Conservation (phyloP, 2,113 vertebrate genomes). For the Haplotaxodon microlepis region DNA sequence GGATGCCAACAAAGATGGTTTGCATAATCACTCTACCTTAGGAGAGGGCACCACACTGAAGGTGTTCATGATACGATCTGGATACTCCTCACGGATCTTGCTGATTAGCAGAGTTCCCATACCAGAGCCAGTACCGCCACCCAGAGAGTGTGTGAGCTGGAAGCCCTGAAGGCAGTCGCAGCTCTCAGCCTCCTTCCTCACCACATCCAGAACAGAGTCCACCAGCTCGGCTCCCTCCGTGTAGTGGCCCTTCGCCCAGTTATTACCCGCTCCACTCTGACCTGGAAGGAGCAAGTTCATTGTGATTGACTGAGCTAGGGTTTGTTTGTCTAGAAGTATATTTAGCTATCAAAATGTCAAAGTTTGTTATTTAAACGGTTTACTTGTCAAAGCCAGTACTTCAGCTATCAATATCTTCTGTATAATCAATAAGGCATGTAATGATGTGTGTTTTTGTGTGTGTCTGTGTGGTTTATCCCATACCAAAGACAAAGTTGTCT, state of each 20-base stretch:
- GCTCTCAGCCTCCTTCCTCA: conserved; percentile 87
- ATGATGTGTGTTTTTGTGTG: background rate
- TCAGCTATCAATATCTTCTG: background rate
- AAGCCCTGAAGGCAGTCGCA: conserved; percentile 90
- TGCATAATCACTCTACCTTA: conserved; percentile 31
- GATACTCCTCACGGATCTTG: conserved; percentile 89
- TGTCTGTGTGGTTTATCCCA: background rate
- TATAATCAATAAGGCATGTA: background rate
- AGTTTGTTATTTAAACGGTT: rapidly evolving
- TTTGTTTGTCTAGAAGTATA: background rate
- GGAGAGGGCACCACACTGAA: conserved; percentile 82
- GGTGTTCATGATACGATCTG: conserved; percentile 90
- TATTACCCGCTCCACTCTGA: conserved; percentile 90
- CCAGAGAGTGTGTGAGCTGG: conserved; percentile 87
- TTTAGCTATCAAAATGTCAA: background rate
- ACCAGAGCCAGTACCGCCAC: conserved; percentile 83
- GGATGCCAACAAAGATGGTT: background rate
- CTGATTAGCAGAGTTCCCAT: conserved; percentile 89
- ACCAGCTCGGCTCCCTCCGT: conserved; percentile 88
- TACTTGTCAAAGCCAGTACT: background rate
- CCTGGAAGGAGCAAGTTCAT: conserved; percentile 55
- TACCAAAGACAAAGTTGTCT: conserved; percentile 74
- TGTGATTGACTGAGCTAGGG: background rate
- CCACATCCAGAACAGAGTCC: conserved; percentile 87
- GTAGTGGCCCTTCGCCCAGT: conserved; percentile 92